A percentile compares a stretch with the other conserved stretches of the same genome.
phyloP scores from a whole-genome alignment of 2,113 vertebrate genomes.

The Aphelocoma coerulescens region DNA sequence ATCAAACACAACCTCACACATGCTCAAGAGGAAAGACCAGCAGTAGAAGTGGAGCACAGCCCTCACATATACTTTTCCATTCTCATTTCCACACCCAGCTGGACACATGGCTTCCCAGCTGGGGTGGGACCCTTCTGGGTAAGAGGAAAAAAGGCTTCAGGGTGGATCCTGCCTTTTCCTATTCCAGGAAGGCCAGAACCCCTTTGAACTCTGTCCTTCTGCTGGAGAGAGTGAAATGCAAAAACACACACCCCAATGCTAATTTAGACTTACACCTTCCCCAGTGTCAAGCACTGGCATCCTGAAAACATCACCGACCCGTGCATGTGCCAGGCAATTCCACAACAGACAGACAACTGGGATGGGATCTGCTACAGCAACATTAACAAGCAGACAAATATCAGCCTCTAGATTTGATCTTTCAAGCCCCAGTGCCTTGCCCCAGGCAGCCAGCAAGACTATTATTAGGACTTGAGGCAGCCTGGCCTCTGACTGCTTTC shows the following conservation, averaged over 20 bases:
- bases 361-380: background rate
- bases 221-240: background rate
- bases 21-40: background rate
- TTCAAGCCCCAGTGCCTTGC: background rate
- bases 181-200: constrained; percentile 14
- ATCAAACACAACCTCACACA: background rate
- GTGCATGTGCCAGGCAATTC: background rate
- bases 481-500: background rate
- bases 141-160: background rate
- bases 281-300: background rate
- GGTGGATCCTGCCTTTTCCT: background rate
- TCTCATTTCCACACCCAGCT: background rate
- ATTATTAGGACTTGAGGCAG: background rate
- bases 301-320: background rate
- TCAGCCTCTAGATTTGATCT: background rate
- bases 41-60: background rate
- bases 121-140: background rate
- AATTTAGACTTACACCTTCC: background rate
- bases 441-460: background rate
- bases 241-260: background rate
- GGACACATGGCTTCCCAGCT: background rate
- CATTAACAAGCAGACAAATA: background rate
- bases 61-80: background rate
- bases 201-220: constrained; percentile 29
- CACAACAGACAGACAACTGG: accelerated